Percentiles rank a stretch among this genome's conserved stretches.
These are phyloP conservation scores for Lasioglossum figueresi DNA, from an alignment of 2,888 invertebrate genomes.

Conservation along the genomic window DNA sequence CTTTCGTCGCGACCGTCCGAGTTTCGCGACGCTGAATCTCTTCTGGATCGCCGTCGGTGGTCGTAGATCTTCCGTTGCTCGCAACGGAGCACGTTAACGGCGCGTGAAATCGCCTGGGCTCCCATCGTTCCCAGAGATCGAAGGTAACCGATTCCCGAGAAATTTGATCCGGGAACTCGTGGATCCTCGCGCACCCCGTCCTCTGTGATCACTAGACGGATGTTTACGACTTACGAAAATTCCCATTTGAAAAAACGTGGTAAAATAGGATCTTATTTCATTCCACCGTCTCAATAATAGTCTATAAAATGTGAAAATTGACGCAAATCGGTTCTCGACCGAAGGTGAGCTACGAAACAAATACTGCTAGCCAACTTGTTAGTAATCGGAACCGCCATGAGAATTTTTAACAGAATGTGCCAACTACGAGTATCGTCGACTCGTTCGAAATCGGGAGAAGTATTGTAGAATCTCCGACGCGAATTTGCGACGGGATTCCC, in stretches of 20 bases:
- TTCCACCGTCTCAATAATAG: too few relatives aligned
- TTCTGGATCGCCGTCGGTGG: constrained; percentile 11
- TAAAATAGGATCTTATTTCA: too few relatives aligned
- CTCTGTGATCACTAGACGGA: not conserved
- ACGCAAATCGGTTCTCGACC: too few relatives aligned
- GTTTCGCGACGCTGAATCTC: constrained; percentile 26
- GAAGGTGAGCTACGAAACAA: too few relatives aligned
- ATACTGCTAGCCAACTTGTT: too few relatives aligned
- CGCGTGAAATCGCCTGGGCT: constrained; percentile 17
- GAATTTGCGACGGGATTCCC: not conserved
- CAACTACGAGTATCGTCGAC: not conserved
- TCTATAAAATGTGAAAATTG: too few relatives aligned
- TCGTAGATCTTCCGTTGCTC: not conserved
- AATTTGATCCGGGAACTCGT: constrained; percentile 19
- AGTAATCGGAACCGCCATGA: too few relatives aligned
- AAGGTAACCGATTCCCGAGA: constrained; percentile 20
- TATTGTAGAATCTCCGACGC: not conserved
- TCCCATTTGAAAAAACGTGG: too few relatives aligned
- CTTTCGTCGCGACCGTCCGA: constrained; percentile 43
- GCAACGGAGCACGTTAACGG: not conserved
- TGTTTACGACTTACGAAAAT: too few relatives aligned
- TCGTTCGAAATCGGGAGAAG: not conserved
- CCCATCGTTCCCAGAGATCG: constrained; percentile 10
- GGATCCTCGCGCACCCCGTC: constrained; percentile 5
- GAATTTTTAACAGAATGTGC: not conserved